Evolutionary conservation across 1,140 invertebrate genomes (phyloP), one percentile per base, ranked within the genome.

Genomic region (Zaprionus ornatus): DNA sequence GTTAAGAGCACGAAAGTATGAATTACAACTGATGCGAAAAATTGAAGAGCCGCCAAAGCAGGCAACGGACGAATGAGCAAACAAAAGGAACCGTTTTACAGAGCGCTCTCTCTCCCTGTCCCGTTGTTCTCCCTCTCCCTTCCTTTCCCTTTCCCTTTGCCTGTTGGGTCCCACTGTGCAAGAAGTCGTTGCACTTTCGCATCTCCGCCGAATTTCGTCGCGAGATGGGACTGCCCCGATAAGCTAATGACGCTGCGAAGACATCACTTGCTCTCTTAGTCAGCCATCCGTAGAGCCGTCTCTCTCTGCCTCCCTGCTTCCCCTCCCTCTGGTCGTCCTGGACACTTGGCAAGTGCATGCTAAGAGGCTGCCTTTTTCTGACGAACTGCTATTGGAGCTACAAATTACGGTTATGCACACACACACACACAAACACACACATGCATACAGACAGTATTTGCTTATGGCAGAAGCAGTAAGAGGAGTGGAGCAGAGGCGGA

Each of bases 11-110:
- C 52, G 73, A 79, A 85, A 84, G 85, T 79, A 85, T 90, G 85
- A 90, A 90, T 90, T 90, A 90, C 85, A 90, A 90, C 85, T 90
- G 85, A 90, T 90, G 85, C 85, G 85, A 70, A 84, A 90, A 90
- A 90, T 90, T 90, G 86, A 81, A 85, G 79, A 68, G 35, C 80
- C 78, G 72, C 56, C 71, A 45, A 90, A 71, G 70, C 56, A 63
- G 67, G 57, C 78, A 79, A 88, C 74, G 85, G 77, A 78, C 78
- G 84, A 88, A 63, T 67, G 69, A 80, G 77, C 71, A 88, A 88
- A 88, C 84, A 88, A 88, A 83, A 87, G 72, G 83, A 70, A 87
- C 75, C 75, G 79, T 85, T 85, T 27, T 37, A 69, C 52, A 37
- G 52, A 74, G 75, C 54, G 25, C 42, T 23, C 50, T 19, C 21